Evolutionary conservation across 2,113 vertebrate genomes (phyloP), one percentile per base, ranked within the genome.

Genomic region (Centrocercus urophasianus): DNA sequence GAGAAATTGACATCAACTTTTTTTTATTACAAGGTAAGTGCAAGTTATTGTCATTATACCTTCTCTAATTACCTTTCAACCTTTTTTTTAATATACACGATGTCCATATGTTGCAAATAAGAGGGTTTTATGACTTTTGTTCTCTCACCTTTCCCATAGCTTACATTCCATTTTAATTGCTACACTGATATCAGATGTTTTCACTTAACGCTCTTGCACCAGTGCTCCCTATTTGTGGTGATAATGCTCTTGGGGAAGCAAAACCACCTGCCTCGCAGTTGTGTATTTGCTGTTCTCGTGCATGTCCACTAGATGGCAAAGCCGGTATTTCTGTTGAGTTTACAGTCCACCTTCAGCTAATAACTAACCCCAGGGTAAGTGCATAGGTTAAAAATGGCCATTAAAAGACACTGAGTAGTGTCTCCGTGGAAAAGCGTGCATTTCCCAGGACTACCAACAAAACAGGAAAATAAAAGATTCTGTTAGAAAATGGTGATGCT

Each of bases 1-100:
- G 40, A 79, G 25, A 89, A 94, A 76, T 15, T 38, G 38, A 72
- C 11, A 7, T 43, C 47, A 91, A 86, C 54, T 42, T 57, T 92
- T 57, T 92, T 96, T 97, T 94, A 95, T 94, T 89, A 74, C 42
- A 79, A 86, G 83, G 84, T 93, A 95, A 92, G 95, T 79, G 25
- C 79, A 88, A 93, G 95, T 93, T 94, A 96, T 89, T 86, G 70
- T n/a, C 67, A 89, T 95, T 83, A 90, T 19, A 90, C 52, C 56
- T 90, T 74, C 78, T 81, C 72, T 93, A 93, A 96, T 89, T 93
- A 93, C 56, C 86, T 95, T 89, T 81, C 83, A 96, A 67, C 73
- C 61, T 80, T 92, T 96, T 77, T 83, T 86, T 73, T 96, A 14
- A 54, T 54, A 30, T 30, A 54, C 27, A 94, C 28, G 85, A 96